A percentile compares a stretch with the other conserved stretches of the same genome.
phyloP scores from a whole-genome alignment of 2,113 vertebrate species.

The Pituophis catenifer region DNA sequence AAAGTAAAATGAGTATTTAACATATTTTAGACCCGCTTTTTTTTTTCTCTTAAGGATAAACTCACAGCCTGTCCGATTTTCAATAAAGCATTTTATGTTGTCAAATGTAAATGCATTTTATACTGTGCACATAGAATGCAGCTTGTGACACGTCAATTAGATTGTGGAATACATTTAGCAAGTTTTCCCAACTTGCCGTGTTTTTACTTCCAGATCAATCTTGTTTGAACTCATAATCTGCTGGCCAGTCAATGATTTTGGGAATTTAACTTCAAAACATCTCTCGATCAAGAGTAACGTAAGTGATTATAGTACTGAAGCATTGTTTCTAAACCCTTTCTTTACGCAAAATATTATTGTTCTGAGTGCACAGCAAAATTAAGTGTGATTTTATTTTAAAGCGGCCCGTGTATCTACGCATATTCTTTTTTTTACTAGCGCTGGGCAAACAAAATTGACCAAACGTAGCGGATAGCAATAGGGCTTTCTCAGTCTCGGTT shows the following conservation, averaged over 20 bases:
- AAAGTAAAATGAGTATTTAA: neutral
- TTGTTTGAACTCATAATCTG: neutral
- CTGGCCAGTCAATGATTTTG: neutral
- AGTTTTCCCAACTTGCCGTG: neutral
- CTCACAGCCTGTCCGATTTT: neutral
- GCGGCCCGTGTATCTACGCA: too few relatives aligned
- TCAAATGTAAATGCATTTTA: neutral
- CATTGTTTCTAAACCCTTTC: neutral
- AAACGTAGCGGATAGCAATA: neutral
- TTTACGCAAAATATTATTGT: neutral
- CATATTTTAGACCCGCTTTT: neutral
- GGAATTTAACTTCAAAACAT: neutral
- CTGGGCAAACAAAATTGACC: neutral
- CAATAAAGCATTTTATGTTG: neutral
- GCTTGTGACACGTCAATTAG: neutral
- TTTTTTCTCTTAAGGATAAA: neutral
- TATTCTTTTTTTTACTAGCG: neutral
- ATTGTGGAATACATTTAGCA: neutral
- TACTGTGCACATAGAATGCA: neutral
- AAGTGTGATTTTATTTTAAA: neutral
- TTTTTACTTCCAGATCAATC: neutral
- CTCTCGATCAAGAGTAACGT: neutral
- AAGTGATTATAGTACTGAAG: neutral
- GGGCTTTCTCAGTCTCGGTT: neutral
- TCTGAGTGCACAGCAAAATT: neutral